Evolutionary conservation across 2,113 vertebrate species (phyloP).

Genomic region (Callorhinus ursinus): DNA sequence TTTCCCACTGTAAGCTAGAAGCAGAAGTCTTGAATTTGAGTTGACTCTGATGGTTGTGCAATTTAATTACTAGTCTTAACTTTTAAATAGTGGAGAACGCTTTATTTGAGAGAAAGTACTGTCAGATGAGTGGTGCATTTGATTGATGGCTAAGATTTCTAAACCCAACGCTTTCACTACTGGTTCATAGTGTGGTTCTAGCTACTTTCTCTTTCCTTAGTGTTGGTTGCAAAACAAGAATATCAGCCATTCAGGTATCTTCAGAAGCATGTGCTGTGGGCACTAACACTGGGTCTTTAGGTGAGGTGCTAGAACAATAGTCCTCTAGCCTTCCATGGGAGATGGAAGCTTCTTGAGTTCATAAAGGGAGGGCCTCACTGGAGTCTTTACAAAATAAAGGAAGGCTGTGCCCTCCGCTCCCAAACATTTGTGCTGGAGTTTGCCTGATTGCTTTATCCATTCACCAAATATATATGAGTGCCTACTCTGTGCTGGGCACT

Average conservation of each 20-base stretch:
- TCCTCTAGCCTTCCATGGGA: neutral
- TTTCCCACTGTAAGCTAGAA: slow-evolving; percentile 28
- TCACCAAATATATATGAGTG: neutral
- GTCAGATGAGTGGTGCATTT: neutral
- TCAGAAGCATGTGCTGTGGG: neutral
- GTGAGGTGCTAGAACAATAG: too few species aligned
- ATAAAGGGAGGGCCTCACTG: neutral
- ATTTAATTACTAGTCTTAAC: slow-evolving; percentile 11
- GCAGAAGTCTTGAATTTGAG: slow-evolving; percentile 20
- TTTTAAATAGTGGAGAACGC: neutral
- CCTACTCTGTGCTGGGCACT: neutral
- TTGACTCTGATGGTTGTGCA: neutral
- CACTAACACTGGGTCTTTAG: neutral
- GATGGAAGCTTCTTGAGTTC: neutral
- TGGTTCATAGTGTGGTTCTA: neutral
- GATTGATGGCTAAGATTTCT: neutral
- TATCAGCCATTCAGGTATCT: neutral
- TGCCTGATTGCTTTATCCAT: neutral
- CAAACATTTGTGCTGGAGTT: neutral
- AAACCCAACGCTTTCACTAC: neutral
- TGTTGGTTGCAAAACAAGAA: slow-evolving; percentile 5
- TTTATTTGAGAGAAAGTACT: neutral
- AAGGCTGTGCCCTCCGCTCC: neutral
- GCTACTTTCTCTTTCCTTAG: neutral
- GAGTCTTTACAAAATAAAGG: neutral